phyloP scores from a whole-genome alignment of 1,140 invertebrate genomes.

The Antheraea pernyi region DNA sequence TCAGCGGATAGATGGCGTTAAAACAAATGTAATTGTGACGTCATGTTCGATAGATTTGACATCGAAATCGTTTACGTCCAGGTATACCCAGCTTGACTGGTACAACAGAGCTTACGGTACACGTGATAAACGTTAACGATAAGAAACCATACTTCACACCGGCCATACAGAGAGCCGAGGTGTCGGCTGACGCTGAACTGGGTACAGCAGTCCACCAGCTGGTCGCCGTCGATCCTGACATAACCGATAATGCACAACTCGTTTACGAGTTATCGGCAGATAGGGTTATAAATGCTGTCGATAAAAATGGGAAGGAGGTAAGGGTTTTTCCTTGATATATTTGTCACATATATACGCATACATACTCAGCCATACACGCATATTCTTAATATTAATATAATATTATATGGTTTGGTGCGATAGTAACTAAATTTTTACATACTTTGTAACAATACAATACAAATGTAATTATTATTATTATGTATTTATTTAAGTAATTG shows the following conservation, averaged over 20 bases:
- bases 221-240: conserved; percentile 90
- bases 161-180: conserved; percentile 87
- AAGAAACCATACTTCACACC: conserved; percentile 93
- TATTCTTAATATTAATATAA: too few relatives aligned
- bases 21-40: too few relatives aligned
- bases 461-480: too few relatives aligned
- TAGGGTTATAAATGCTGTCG: conserved; percentile 86
- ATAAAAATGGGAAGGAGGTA: conserved; percentile 90
- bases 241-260: conserved; percentile 83
- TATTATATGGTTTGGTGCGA: too few relatives aligned
- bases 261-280: conserved; percentile 85
- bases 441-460: too few relatives aligned
- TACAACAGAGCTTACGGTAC: conserved; percentile 88
- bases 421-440: too few relatives aligned
- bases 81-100: conserved; percentile 89
- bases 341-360: too few relatives aligned
- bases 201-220: conserved; percentile 87
- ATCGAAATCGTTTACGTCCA: conserved; percentile 32
- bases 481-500: too few relatives aligned
- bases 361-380: too few relatives aligned
- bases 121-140: conserved; percentile 92
- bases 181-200: conserved; percentile 87
- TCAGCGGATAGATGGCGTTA: too few relatives aligned
- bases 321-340: conserved; percentile 22
- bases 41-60: too few relatives aligned